These are phyloP conservation scores for Bombus confusus DNA, from an alignment of 1,140 invertebrate species.

Conservation along the genomic window DNA sequence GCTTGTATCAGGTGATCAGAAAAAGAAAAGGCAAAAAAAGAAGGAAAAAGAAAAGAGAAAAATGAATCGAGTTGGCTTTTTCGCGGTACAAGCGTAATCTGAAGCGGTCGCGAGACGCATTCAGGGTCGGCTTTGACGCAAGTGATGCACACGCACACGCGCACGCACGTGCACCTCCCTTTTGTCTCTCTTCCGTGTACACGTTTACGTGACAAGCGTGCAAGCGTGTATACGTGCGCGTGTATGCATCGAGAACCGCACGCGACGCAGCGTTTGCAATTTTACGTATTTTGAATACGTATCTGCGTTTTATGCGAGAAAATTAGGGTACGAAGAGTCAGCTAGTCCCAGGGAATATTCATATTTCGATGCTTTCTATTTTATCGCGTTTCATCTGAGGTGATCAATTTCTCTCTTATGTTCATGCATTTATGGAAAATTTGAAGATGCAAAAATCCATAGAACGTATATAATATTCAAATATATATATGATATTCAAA, in stretches of 20 bases:
- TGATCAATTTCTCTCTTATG: neutral
- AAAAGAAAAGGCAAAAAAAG: neutral
- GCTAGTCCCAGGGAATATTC: neutral
- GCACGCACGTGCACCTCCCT: conserved; percentile 5
- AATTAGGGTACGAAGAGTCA: neutral
- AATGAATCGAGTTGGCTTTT: conserved; percentile 28
- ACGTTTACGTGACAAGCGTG: neutral
- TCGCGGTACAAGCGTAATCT: conserved; percentile 35
- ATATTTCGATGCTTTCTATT: neutral
- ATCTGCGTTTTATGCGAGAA: neutral
- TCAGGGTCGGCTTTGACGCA: conserved; percentile 52
- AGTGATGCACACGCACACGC: conserved; percentile 10
- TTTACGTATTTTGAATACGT: neutral
- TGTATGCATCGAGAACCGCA: neutral
- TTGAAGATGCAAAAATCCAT: neutral
- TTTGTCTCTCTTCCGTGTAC: conserved; percentile 3
- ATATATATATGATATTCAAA: too few species aligned
- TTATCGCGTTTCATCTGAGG: neutral
- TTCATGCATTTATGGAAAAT: neutral
- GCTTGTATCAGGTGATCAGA: neutral
- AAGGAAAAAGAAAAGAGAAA: neutral
- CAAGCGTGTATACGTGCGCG: neutral
- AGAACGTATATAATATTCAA: neutral
- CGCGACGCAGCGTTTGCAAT: neutral
- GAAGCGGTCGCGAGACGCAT: conserved; percentile 27